A percentile compares a stretch with the other conserved stretches of the same genome.
phyloP scores from a whole-genome alignment of 2,113 vertebrate genomes.

The Mobula birostris region DNA sequence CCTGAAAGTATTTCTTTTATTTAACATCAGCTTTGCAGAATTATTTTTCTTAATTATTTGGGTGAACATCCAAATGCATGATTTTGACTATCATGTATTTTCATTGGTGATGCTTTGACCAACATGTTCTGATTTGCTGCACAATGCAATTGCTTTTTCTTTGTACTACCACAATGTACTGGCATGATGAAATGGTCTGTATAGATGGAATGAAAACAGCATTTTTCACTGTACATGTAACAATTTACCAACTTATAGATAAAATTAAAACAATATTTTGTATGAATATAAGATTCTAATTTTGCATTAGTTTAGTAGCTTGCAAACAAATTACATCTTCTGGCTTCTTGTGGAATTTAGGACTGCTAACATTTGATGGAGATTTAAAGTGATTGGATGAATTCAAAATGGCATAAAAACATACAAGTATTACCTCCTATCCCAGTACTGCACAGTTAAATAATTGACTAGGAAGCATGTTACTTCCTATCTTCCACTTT shows the following conservation, averaged over 20 bases:
- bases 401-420: no score
- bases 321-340: not conserved
- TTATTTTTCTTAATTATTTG: not conserved
- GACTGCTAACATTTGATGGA: not conserved
- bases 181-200: no score
- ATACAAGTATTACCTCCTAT: not conserved
- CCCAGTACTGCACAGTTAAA: not conserved
- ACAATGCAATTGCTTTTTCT: not conserved
- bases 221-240: no score
- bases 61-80: not conserved
- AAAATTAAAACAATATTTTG: not conserved
- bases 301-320: not conserved
- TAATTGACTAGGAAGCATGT: not conserved
- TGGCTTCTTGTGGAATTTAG: not conserved
- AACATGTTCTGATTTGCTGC: not conserved
- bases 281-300: not conserved
- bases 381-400: not conserved
- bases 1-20: not conserved
- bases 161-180: no score
- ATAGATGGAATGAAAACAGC: no score
- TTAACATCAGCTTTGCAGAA: not conserved
- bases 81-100: not conserved
- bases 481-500: not conserved
- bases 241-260: no score
- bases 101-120: not conserved